Evolutionary conservation across 2,113 vertebrate species (phyloP).

Genomic region (Carettochelys insculpta): DNA sequence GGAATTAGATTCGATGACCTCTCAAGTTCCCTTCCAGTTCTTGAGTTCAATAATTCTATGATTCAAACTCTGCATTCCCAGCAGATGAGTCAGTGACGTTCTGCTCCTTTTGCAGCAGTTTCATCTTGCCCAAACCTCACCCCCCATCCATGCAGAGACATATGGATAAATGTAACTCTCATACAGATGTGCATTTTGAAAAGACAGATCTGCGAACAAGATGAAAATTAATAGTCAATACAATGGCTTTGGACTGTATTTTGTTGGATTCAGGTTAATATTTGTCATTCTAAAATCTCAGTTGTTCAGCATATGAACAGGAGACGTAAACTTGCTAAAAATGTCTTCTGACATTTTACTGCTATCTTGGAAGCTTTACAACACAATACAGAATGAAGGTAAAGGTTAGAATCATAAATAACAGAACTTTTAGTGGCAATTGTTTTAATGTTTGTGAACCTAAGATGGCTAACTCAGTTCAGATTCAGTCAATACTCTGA

Average conservation of each 20-base stretch:
- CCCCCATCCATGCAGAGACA: too few species aligned
- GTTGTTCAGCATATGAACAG: not conserved
- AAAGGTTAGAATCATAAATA: not conserved
- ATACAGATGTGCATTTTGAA: fast-evolving
- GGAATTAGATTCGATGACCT: too few species aligned
- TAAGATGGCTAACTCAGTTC: not conserved
- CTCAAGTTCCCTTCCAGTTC: too few species aligned
- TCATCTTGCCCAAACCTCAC: too few species aligned
- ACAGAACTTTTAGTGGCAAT: fast-evolving
- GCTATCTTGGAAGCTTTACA: not conserved
- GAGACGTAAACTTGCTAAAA: not conserved
- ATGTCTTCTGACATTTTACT: not conserved
- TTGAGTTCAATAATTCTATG: too few species aligned
- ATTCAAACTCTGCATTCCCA: too few species aligned
- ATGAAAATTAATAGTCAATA: not conserved
- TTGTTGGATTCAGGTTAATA: not conserved
- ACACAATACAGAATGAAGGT: not conserved
- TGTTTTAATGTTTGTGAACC: fast-evolving
- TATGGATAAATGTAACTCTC: not conserved
- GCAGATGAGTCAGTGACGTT: too few species aligned
- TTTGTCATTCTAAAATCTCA: not conserved
- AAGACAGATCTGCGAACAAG: not conserved
- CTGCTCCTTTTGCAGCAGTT: too few species aligned
- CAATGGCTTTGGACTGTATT: not conserved
- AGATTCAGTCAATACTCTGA: not conserved